Evolutionary conservation across 92 coral and sea anemone genomes (phyloP).

Genomic region (Epizoanthus fatuus): DNA sequence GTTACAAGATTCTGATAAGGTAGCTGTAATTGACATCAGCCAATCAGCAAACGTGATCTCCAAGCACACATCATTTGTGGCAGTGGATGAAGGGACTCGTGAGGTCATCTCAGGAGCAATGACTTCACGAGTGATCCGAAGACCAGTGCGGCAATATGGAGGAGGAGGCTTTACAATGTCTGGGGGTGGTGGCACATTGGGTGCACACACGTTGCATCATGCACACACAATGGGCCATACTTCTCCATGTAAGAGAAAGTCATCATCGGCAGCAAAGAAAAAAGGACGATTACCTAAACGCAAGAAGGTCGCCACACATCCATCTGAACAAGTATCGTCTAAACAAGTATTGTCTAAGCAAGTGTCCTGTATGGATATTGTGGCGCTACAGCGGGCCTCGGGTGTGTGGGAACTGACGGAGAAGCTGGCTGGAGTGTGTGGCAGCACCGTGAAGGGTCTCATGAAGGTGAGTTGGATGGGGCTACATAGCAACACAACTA

Average conservation of each 20-base stretch:
- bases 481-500: no score
- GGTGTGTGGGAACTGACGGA: conserved; percentile 42
- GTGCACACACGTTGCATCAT: no score
- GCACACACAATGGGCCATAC: no score
- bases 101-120: conserved; percentile 2
- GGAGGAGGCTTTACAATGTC: no score
- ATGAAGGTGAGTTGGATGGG: conserved; percentile 19
- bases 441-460: conserved; percentile 4
- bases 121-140: background rate
- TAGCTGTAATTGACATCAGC: background rate
- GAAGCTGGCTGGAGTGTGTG: conserved; percentile 15
- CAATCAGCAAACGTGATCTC: conserved; percentile 9
- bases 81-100: background rate
- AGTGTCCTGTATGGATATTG: background rate
- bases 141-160: background rate
- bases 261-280: no score
- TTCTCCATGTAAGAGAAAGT: no score
- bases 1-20: background rate
- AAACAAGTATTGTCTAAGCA: no score
- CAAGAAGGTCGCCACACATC: no score
- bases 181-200: no score
- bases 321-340: no score
- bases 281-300: no score
- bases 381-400: conserved; percentile 42
- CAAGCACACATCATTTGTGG: conserved; percentile 12